A percentile compares a stretch with the other conserved stretches of the same genome.
phyloP scores from a whole-genome alignment of 2,113 vertebrate species.

The Pithys albifrons region DNA sequence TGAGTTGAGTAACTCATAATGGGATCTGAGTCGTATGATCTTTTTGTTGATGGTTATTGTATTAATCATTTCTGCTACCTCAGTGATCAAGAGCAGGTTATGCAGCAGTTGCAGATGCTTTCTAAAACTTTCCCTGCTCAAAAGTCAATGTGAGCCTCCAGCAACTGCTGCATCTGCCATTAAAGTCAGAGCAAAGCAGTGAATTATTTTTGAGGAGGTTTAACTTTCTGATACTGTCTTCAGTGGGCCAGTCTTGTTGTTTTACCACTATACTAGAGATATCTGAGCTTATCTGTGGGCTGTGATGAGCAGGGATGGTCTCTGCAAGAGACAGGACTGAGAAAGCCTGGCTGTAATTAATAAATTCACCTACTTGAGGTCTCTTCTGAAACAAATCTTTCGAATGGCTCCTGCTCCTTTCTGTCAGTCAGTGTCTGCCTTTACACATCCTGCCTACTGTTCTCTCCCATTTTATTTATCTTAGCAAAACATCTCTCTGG shows the following conservation, averaged over 20 bases:
- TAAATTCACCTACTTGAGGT: background rate
- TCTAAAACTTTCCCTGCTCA: background rate
- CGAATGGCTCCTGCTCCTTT: background rate
- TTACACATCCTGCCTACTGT: background rate
- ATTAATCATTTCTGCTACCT: slow-evolving; percentile 25
- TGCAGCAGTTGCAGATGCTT: background rate
- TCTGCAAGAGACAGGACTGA: background rate
- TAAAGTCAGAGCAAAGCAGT: background rate
- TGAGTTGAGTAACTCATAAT: background rate
- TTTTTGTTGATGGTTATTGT: background rate
- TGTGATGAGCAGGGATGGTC: background rate
- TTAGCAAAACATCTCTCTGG: background rate
- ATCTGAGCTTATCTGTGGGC: background rate
- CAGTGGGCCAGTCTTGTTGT: background rate
- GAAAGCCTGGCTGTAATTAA: background rate
- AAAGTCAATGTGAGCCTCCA: background rate
- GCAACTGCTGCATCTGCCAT: background rate
- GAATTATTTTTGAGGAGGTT: background rate
- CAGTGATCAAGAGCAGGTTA: background rate
- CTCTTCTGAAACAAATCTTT: background rate
- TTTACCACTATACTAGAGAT: background rate
- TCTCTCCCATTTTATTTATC: background rate
- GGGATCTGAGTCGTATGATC: background rate
- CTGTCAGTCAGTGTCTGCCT: background rate
- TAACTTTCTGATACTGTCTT: background rate